phyloP scores from a whole-genome alignment of 2,888 invertebrate species.

The Drosophila mayaguana region DNA sequence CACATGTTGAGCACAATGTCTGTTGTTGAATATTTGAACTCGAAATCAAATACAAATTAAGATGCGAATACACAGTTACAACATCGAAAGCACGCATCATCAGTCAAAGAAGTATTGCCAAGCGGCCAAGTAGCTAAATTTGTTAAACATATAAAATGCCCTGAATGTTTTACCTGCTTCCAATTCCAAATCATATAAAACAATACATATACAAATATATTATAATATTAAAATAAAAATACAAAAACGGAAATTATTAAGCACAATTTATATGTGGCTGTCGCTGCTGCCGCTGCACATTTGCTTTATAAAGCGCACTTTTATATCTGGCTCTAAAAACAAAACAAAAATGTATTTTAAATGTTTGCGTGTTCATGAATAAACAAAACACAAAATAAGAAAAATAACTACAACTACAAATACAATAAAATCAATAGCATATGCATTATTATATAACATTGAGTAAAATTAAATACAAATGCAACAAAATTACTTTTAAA shows the following conservation, averaged over 20 bases:
- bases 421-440: conserved; percentile 65
- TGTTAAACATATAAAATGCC: conserved; percentile 51
- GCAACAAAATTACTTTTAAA: conserved; percentile 77
- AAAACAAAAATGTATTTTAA: conserved; percentile 66
- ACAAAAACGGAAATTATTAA: conserved; percentile 72
- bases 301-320: conserved; percentile 51
- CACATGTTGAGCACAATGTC: conserved; percentile 59
- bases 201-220: conserved; percentile 39
- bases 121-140: conserved; percentile 75
- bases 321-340: conserved; percentile 47
- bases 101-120: conserved; percentile 71
- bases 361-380: conserved; percentile 72
- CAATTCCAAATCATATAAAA: conserved; percentile 62
- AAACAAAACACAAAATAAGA: conserved; percentile 27
- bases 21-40: conserved; percentile 55
- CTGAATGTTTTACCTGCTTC: conserved; percentile 61
- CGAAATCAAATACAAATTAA: background rate
- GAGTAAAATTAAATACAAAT: conserved; percentile 74
- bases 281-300: conserved; percentile 33
- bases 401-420: conserved; percentile 53
- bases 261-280: conserved; percentile 62
- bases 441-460: conserved; percentile 78
- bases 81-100: conserved; percentile 42
- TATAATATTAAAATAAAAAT: conserved; percentile 21
- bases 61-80: conserved; percentile 41